Conservation (phyloP, 2,888 invertebrate species). For the Hoplodrina ambigua region DNA sequence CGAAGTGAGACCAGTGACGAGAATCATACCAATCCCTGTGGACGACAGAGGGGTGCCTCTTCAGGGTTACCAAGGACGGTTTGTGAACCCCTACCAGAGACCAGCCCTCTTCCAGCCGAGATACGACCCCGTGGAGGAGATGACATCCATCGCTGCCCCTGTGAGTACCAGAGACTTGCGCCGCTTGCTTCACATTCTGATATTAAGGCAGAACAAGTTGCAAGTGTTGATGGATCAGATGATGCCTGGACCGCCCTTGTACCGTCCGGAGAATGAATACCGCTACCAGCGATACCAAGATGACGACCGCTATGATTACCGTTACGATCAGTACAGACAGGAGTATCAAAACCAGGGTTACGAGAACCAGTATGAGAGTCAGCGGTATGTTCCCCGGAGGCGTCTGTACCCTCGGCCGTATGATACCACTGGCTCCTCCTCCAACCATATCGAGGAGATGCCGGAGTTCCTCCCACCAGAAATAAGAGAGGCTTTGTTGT, state of each 20-base stretch:
- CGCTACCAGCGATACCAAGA: conserved; percentile 84
- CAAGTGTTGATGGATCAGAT: conserved; percentile 90
- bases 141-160: conserved; percentile 92
- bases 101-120: conserved; percentile 75
- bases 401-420: conserved; percentile 81
- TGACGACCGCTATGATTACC: conserved; percentile 81
- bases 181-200: conserved; percentile 91
- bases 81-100: conserved; percentile 79
- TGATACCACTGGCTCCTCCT: conserved; percentile 81
- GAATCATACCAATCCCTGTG: conserved; percentile 85
- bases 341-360: conserved; percentile 84
- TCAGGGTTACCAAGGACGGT: conserved; percentile 83
- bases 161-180: conserved; percentile 93
- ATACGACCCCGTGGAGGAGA: conserved; percentile 89
- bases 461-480: conserved; percentile 93
- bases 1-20: conserved; percentile 81
- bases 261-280: conserved; percentile 75
- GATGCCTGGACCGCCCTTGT: conserved; percentile 79
- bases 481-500: conserved; percentile 92
- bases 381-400: conserved; percentile 84
- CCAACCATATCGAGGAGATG: conserved; percentile 85
- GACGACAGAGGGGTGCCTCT: conserved; percentile 86
- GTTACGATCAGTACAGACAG: conserved; percentile 82
- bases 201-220: conserved; percentile 91
- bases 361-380: conserved; percentile 86